A percentile compares a stretch with the other conserved stretches of the same genome.
Conservation (phyloP, 37 sponge, comb jelly and placozoan genomes). For the Spongilla lacustris region DNA sequence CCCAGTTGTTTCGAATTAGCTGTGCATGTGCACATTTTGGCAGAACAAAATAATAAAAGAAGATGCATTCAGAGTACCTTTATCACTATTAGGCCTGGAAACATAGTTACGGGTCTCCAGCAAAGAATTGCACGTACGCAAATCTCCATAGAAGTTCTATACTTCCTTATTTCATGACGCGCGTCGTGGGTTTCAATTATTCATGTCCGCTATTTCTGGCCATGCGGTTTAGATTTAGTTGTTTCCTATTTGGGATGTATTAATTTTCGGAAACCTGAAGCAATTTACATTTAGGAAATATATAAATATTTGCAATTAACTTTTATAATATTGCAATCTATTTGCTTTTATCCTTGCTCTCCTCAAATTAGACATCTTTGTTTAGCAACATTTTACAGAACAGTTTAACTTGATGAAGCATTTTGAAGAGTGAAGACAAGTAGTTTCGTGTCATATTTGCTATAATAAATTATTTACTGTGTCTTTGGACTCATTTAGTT, state of each 20-base stretch:
- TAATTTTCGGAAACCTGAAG: neutral
- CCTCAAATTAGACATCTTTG: neutral
- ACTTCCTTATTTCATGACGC: too few species aligned
- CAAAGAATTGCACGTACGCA: too few species aligned
- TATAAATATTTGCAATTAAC: neutral
- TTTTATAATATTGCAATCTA: neutral
- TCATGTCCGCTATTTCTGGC: too few species aligned
- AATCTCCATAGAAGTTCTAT: too few species aligned
- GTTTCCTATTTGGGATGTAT: neutral
- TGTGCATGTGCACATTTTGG: too few species aligned
- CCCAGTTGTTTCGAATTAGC: too few species aligned
- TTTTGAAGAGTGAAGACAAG: neutral
- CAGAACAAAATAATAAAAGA: too few species aligned
- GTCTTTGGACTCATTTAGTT: neutral
- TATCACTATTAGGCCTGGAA: too few species aligned
- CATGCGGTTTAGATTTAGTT: neutral
- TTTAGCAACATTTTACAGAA: conserved; percentile 1
- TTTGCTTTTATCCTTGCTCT: neutral
- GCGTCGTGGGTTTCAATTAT: too few species aligned
- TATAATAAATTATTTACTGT: neutral
- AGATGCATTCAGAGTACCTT: too few species aligned
- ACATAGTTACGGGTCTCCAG: too few species aligned
- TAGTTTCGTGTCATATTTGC: neutral
- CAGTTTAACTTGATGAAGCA: neutral
- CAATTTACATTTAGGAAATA: neutral